Evolutionary conservation across 2,113 vertebrate genomes (phyloP).

Genomic region (Egretta garzetta): DNA sequence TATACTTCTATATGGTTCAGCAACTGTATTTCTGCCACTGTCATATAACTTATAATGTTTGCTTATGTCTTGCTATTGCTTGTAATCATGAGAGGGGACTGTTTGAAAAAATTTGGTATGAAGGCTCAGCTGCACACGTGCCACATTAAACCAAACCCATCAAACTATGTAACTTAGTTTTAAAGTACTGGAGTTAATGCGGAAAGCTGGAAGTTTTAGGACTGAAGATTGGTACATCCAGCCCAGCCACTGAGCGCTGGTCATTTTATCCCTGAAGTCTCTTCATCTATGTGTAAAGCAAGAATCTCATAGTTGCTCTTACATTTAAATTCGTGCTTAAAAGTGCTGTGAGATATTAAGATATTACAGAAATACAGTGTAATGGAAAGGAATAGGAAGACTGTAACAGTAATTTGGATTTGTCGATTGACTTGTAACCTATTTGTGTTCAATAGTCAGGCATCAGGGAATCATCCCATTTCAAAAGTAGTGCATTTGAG

Average conservation of each 20-base stretch:
- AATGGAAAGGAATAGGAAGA: neutral
- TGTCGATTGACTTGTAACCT: neutral
- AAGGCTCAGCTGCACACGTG: neutral
- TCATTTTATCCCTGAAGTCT: neutral
- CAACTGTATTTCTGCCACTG: neutral
- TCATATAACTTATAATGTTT: neutral
- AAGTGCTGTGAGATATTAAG: neutral
- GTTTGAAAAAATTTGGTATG: neutral
- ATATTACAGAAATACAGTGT: neutral
- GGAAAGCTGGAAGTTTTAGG: neutral
- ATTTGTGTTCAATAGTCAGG: neutral
- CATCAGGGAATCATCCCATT: neutral
- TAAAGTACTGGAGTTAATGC: neutral
- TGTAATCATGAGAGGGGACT: neutral
- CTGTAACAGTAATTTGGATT: neutral
- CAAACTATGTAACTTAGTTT: neutral
- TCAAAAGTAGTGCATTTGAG: neutral
- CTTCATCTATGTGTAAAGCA: neutral
- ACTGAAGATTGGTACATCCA: neutral
- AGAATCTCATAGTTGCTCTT: neutral
- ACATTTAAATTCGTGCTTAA: neutral
- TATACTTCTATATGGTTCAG: neutral
- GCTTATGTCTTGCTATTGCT: neutral
- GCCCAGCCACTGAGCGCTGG: fast-evolving
- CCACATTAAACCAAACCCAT: neutral